Percentiles rank a stretch among this genome's conserved stretches.
phyloP scores from a whole-genome alignment of 2,797 vertebrate genomes.

The Hirundo rustica region DNA sequence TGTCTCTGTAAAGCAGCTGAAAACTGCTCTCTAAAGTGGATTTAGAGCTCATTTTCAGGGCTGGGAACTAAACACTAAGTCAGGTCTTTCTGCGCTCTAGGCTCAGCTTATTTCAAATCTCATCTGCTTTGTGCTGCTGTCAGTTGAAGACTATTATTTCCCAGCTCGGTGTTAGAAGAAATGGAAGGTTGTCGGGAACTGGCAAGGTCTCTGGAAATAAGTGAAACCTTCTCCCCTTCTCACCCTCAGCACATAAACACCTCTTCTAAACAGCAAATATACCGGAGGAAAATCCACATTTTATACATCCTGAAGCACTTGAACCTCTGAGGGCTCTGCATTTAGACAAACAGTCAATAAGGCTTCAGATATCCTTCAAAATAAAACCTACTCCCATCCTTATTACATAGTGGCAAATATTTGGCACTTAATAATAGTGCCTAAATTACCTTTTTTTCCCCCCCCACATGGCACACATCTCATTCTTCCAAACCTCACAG shows the following conservation, averaged over 20 bases:
- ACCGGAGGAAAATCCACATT: constrained; percentile 53
- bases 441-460: rapidly evolving
- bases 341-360: constrained; percentile 13
- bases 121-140: background rate
- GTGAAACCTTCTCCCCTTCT: constrained; percentile 30
- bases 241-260: constrained; percentile 54
- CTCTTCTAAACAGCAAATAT: constrained; percentile 59
- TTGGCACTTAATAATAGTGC: constrained; percentile 24
- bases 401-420: constrained; percentile 1
- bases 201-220: constrained; percentile 55
- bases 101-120: background rate
- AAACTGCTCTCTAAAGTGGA: background rate
- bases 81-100: background rate
- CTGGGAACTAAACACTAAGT: background rate
- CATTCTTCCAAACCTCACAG: background rate
- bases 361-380: constrained; percentile 33
- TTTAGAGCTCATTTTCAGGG: background rate
- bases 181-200: background rate
- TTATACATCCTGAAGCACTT: constrained; percentile 66
- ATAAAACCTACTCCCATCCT: background rate
- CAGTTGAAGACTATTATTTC: background rate
- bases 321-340: constrained; percentile 37
- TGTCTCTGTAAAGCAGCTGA: background rate
- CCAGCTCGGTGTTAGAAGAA: background rate
- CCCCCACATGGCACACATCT: background rate